Base-by-base conservation (phyloP, 2,888 invertebrate species). In the Sturmia bella region DNA sequence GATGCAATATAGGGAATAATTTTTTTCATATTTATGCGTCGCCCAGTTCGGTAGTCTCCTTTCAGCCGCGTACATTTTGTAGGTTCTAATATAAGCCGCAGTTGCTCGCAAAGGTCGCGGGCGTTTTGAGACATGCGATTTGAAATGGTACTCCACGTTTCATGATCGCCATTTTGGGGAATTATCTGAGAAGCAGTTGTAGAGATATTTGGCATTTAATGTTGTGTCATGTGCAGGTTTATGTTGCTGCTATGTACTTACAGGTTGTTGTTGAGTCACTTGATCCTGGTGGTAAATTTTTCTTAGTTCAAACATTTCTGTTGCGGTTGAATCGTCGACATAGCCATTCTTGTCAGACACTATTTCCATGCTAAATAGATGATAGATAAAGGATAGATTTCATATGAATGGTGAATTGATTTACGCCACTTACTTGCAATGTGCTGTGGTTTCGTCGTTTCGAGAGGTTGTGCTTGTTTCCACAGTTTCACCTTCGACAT, bases 1-100 rank as follows among this genome's bases (percentile, higher is more conserved):
- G 99, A 99, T 17, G 99, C 99, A 85, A 99, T 98, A 92, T 99
- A 99, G 0, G 99, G 97, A 88, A 99, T 98, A 70, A 99, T 96
- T 86, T 91, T 97, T 56, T 99, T 94, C 99, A 99, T 99, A 91
- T 99, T 99, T 66, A 99, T 96, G 7, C 99, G 94, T 81, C 98
- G 96, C 0, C 99, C 99, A 0, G 98, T 99, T 66, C 98, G 93
- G 91, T 97, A 99, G 91, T 99, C 99, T 19, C 99, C 99, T 91
- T 94, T 96, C 39, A 98, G 92, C 83, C 98, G 93, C 0, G 98
- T 96, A 0, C 98, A 96, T 86, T 97, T 96, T 0, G 98, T 98
- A 0, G 99, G 99, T 89, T 99, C 99, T 45, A 99, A 91, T 54
- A 99, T 96, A 0, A 99, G 93, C 56, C 99, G 92, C 80, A 99